phyloP scores from a whole-genome alignment of 2,888 invertebrate species.

The Drosophila borealis region DNA sequence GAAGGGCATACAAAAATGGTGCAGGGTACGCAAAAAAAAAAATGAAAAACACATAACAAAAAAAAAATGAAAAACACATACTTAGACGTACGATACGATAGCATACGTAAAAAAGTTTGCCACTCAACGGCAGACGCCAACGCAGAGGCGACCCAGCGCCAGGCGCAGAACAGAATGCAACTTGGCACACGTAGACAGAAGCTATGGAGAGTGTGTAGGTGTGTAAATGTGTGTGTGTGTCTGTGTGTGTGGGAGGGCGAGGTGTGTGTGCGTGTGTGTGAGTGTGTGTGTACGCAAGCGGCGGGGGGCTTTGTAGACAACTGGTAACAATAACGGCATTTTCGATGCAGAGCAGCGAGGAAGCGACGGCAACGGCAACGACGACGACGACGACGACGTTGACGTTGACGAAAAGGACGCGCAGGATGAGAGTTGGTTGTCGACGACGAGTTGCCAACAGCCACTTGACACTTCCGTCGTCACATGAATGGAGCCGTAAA shows the following conservation, averaged over 20 bases:
- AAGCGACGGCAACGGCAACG: conserved; percentile 15
- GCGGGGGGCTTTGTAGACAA: conserved; percentile 60
- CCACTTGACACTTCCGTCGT: conserved; percentile 81
- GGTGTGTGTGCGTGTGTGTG: conserved; percentile 37
- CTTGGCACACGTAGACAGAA: conserved; percentile 60
- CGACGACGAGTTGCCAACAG: conserved; percentile 80
- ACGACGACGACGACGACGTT: conserved; percentile 26
- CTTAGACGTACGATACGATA: conserved; percentile 36
- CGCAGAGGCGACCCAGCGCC: conserved; percentile 18
- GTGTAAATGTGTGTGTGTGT: neutral
- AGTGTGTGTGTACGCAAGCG: conserved; percentile 27
- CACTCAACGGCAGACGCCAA: conserved; percentile 74
- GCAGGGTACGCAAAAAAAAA: conserved; percentile 40
- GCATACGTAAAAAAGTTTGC: conserved; percentile 64
- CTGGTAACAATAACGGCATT: conserved; percentile 81
- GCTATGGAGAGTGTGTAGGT: neutral
- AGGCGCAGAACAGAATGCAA: conserved; percentile 51
- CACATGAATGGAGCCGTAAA: conserved; percentile 81
- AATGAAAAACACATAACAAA: conserved; percentile 23
- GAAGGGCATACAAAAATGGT: conserved; percentile 73
- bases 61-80: conserved; percentile 35
- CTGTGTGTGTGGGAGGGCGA: conserved; percentile 25
- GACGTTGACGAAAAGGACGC: conserved; percentile 75
- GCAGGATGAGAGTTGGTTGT: conserved; percentile 70
- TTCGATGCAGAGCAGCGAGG: conserved; percentile 63